Percentiles rank a stretch among this genome's conserved stretches.
Evolutionary conservation across 2,113 vertebrate species (phyloP).

Genomic region (Melozone crissalis): DNA sequence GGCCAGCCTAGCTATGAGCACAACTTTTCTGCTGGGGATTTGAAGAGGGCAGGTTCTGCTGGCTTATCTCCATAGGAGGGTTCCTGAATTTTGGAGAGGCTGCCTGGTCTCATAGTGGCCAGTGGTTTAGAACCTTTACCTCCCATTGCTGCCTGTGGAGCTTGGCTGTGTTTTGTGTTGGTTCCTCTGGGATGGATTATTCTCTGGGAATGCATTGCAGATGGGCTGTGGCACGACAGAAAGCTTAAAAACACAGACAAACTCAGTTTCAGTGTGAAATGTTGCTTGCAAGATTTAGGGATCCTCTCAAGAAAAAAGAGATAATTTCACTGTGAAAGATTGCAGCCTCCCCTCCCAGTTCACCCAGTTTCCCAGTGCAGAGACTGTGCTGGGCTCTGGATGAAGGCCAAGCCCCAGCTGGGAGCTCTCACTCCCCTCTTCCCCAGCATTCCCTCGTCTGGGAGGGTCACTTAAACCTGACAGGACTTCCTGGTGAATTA

Average conservation of each 20-base stretch:
- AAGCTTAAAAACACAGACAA: background rate
- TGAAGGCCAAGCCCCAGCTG: background rate
- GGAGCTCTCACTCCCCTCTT: background rate
- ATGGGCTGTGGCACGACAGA: slow-evolving; percentile 10
- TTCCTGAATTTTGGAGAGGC: background rate
- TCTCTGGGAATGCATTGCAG: slow-evolving; percentile 12
- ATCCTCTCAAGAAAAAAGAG: background rate
- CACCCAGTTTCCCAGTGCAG: background rate
- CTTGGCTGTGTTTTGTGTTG: background rate
- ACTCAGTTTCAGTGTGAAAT: background rate
- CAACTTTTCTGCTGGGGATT: background rate
- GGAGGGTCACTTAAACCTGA: slow-evolving; percentile 3
- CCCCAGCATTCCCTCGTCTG: background rate
- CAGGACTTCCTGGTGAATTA: slow-evolving; percentile 53
- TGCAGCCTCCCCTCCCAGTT: background rate
- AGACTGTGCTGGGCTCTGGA: background rate
- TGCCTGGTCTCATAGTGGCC: background rate
- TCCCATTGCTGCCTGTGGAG: background rate
- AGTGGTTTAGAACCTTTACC: background rate
- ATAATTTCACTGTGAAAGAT: rapidly evolving
- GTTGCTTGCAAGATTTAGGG: background rate
- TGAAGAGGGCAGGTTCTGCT: background rate
- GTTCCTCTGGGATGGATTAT: slow-evolving; percentile 4
- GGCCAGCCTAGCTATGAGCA: background rate
- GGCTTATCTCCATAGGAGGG: background rate